phyloP scores from a whole-genome alignment of 2,113 vertebrate species.

The Seriola quinqueradiata region DNA sequence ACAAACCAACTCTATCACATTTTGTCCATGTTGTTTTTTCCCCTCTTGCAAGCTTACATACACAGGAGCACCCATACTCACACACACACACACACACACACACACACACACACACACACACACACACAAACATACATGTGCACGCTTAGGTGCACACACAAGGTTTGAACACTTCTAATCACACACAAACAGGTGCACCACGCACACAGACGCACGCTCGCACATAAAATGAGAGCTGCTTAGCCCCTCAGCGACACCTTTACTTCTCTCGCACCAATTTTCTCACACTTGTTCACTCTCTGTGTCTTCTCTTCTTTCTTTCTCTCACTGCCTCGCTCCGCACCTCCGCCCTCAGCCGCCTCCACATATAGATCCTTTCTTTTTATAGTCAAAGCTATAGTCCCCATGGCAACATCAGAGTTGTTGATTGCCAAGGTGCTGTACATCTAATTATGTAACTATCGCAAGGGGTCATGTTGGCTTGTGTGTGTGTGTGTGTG shows the following conservation, averaged over 20 bases:
- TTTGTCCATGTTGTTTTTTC: constrained; percentile 70
- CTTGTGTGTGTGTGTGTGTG: constrained; percentile 24
- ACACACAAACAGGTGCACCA: constrained; percentile 61
- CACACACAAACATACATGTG: constrained; percentile 10
- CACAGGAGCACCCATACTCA: constrained; percentile 18
- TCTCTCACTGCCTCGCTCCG: constrained; percentile 66
- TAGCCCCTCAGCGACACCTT: constrained; percentile 72
- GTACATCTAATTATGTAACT: constrained; percentile 77
- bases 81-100: constrained; percentile 27
- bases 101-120: constrained; percentile 36
- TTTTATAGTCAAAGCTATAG: constrained; percentile 77
- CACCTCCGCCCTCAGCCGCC: constrained; percentile 76
- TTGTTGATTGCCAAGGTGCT: constrained; percentile 80
- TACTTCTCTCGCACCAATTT: constrained; percentile 76
- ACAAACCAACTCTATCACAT: constrained; percentile 77
- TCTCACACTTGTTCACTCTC: constrained; percentile 77
- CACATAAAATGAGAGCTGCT: constrained; percentile 59
- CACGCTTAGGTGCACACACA: constrained; percentile 9
- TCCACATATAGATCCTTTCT: constrained; percentile 77
- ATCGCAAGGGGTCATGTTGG: constrained; percentile 44
- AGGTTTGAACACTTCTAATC: constrained; percentile 55
- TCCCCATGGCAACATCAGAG: constrained; percentile 78
- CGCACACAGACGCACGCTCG: constrained; percentile 46
- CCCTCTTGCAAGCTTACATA: constrained; percentile 49
- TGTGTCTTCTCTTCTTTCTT: constrained; percentile 66